Base-by-base conservation (phyloP, 2,113 vertebrate species). In the Anser cygnoides region DNA sequence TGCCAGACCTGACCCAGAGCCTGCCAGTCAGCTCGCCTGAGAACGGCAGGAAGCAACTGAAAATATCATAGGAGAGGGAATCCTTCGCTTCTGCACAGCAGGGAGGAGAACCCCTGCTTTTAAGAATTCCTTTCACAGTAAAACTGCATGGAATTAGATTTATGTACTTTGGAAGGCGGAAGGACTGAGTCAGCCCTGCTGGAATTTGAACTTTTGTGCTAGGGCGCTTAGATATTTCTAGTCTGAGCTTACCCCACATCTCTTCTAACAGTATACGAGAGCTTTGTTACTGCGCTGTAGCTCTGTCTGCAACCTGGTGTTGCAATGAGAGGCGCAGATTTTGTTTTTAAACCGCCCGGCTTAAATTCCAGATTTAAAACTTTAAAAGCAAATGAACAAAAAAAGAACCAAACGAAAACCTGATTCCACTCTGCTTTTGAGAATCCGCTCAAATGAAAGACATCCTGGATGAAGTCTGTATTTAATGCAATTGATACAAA, bases 131-230 rank as follows among this genome's bases (percentile, higher is more conserved):
- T 95, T 82, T 79, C 78, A 28, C 66, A 95, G 81, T 91, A 70
- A 79, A 96, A 91, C 81, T 84, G 65, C 87, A 12, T 82, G 84
- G 94, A 95, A 91, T 82, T 89, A 76, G 91, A 96, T 96, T 93
- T 96, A 96, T 95, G 95, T 87, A 84, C 90, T 96, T 96, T 95
- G 92, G 95, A 95, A 94, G 84, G 80, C 7, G 5, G 86, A 79
- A 90, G 90, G 84, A 94, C 86, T 97, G 95, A 96, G 86, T 97
- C 93, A 97, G 80, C 74, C 73, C 4, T 9, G 58, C 2, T 94
- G 96, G 96, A 96, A 97, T 97, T 93, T 95, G 95, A 96, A 96
- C 95, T 96, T 96, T 95, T 87, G 95, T 96, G 93, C 93, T 92
- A 50, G 89, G 92, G 89, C 22, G 3, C 91, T 71, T 31, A 21